Evolutionary conservation across 2,888 invertebrate genomes (phyloP).

Genomic region (Drosophila colorata): DNA sequence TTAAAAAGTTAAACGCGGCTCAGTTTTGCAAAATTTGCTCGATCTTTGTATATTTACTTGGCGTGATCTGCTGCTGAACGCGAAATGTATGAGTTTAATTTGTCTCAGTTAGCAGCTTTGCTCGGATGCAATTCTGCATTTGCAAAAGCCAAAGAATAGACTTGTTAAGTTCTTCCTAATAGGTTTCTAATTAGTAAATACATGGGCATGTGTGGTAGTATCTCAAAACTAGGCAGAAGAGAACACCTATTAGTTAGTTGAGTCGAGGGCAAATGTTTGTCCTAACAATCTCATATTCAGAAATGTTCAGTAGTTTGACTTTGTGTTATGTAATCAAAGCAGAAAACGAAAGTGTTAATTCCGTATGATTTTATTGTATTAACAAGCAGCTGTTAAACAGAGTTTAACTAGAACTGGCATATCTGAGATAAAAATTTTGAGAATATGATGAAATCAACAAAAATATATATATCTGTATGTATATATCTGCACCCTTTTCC

Average conservation of each 20-base stretch:
- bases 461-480: too few species aligned
- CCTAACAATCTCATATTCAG: constrained; percentile 21
- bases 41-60: constrained; percentile 19
- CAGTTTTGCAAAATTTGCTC: constrained; percentile 16
- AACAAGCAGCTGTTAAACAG: constrained; percentile 32
- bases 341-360: constrained; percentile 70
- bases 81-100: constrained; percentile 60
- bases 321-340: constrained; percentile 46
- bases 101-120: constrained; percentile 59
- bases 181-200: constrained; percentile 66
- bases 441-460: background rate
- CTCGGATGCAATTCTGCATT: constrained; percentile 53
- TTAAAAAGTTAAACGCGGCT: constrained; percentile 24
- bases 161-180: constrained; percentile 58
- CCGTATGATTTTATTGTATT: constrained; percentile 34
- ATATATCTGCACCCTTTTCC: too few species aligned
- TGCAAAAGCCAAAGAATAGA: constrained; percentile 27
- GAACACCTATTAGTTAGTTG: constrained; percentile 5
- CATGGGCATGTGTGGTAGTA: constrained; percentile 3
- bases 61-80: constrained; percentile 18
- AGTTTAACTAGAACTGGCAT: background rate
- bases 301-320: background rate
- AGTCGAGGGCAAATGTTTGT: constrained; percentile 29
- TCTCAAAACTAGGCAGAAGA: background rate
- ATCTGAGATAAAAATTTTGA: background rate